phyloP scores from a whole-genome alignment of 1,140 invertebrate species.

The Cyclargus thomasi region DNA sequence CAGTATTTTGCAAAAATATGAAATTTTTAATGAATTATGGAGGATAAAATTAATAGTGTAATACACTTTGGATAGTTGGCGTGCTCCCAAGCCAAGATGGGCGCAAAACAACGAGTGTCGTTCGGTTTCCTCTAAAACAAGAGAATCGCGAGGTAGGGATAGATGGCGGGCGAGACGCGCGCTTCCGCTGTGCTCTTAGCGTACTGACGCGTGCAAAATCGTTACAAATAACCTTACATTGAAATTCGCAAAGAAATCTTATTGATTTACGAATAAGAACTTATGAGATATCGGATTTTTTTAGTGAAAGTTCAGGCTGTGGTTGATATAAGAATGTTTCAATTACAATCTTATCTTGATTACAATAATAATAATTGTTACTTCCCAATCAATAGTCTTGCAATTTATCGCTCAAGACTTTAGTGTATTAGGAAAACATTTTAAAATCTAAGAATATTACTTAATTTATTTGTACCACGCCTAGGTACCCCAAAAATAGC shows the following conservation, averaged over 20 bases:
- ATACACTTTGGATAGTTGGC: conserved; percentile 64
- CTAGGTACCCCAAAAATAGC: no score
- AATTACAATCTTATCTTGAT: no score
- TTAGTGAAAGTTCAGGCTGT: no score
- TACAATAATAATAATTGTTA: no score
- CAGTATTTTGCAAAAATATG: background rate
- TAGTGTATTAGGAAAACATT: no score
- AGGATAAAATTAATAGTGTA: conserved; percentile 39
- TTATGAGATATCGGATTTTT: no score
- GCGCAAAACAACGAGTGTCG: conserved; percentile 58
- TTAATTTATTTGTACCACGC: no score
- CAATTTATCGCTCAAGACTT: no score
- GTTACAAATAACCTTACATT: background rate
- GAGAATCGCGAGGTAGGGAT: conserved; percentile 58
- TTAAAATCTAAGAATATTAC: no score
- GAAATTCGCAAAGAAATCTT: background rate
- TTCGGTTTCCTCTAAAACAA: conserved; percentile 70
- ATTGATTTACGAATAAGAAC: no score
- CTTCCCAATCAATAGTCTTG: no score
- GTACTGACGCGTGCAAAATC: conserved; percentile 25
- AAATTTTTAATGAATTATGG: conserved; percentile 26
- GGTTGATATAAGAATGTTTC: no score
- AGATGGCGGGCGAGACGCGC: conserved; percentile 61
- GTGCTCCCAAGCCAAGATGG: conserved; percentile 55
- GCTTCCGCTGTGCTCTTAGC: conserved; percentile 47